Evolutionary conservation across 2,888 invertebrate species (phyloP), one percentile per base, ranked within the genome.

Genomic region (Drosophila infuscata): DNA sequence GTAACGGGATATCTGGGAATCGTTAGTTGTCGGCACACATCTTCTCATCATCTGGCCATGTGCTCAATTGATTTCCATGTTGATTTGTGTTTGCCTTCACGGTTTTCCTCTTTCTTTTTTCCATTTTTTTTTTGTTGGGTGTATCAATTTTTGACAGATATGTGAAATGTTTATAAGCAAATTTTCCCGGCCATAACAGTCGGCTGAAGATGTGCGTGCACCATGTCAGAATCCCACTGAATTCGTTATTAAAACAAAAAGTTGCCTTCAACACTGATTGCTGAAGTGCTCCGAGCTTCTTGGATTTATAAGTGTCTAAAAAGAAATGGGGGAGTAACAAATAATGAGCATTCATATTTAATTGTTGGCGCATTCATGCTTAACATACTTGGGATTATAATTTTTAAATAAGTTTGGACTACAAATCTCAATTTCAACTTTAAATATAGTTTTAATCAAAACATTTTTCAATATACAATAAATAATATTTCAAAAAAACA

Each of bases 161-260:
- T 67, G 38, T 73, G 79, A 88, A 88, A 83, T 88, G 84, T 84
- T 88, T 88, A 81, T 75, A 83, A 78, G 75, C 75, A 81, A 74
- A 64, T 67, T 73, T 73, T 46, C 12, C 41, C 20, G 61, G 38
- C 61, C 49, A 74, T 52, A 52, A 63, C 41, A 70, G 35, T 46
- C 33, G 33, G 35, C 38, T 35, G 33, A 35, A 41, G 46, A 46
- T 46, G 4, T 46, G 25, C 15, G 20, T 41, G 38, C 38, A 46
- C 36, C 30, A 48, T 54, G n/a, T 7, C 8, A 35, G 35, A 41
- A 20, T 41, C 20, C 3, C 3, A 46, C 12, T 36, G 30, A 30
- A 67, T 57, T 43, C 32, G 9, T 32, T 36, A 33, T 41, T 12
- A 15, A 6, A 29, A 12, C 4, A 46, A 46, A 41, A 41, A 33